Base-by-base conservation (phyloP, 1,140 invertebrate genomes). In the Caenorhabditis inopinata region DNA sequence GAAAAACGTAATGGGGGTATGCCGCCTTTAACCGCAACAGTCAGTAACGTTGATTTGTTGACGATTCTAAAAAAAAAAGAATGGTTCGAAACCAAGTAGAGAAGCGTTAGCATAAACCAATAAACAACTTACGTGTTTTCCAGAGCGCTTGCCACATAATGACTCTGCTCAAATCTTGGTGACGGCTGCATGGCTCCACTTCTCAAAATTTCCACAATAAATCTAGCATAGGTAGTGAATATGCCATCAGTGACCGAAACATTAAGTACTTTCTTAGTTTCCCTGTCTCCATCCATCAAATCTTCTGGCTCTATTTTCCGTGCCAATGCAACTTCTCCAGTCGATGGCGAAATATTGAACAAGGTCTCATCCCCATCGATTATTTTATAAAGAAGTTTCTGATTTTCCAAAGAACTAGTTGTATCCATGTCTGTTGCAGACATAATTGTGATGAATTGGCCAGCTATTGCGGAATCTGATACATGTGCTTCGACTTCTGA, bases 401-500 rank as follows among this genome's bases (percentile, higher is more conserved):
- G 46, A 23, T 49, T 68, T 25, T 12, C 46, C n/a, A 86, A 74
- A 27, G 73, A 78, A 23, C 74, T 48, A 1, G 85, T 79, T 0
- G 86, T 87, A 76, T 87, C 86, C 76, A 89, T 86, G 49, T 81
- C 82, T 7, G 76, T 81, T 25, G 78, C 85, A 23, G 83, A 75
- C 38, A 88, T 81, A 23, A 89, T 79, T 23, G 82, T 77, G 3
- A 87, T 73, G 48, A 88, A 88, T 21, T 87, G 79, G 23, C 47
- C 83, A 45, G 38, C 32, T 6, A 58, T 58, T 5, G 80, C 78
- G 2, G 79, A 42, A 29, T 83, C 83, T 2, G 79, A 32, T 4
- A 83, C 38, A 1, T 78, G 23, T 21, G 81, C 82, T 4, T 32
- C 9, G 91, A 83, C 94, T 92, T 94, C 93, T 0, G 91, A 87